These are phyloP conservation scores for Cylloceria caligata DNA, from an alignment of 2,888 invertebrate genomes.

Conservation along the genomic window DNA sequence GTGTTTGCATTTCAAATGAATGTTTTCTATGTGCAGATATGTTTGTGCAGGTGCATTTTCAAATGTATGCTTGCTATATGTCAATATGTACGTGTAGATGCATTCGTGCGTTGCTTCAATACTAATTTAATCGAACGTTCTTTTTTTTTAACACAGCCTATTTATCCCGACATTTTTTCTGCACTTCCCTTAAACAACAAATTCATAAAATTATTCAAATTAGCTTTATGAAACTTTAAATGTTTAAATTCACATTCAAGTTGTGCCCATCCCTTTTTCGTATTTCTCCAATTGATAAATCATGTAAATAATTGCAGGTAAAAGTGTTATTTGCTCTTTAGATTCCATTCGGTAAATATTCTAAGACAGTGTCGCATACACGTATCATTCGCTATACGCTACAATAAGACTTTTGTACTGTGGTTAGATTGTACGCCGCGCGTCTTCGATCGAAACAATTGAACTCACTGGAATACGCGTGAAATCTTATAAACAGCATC, in stretches of 20 bases:
- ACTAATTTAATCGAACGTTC: neutral
- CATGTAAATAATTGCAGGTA: too few species aligned
- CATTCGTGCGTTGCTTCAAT: too few species aligned
- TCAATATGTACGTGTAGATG: too few species aligned
- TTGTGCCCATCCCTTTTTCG: conserved; percentile 1
- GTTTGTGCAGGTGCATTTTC: too few species aligned
- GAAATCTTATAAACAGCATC: conserved; percentile 74
- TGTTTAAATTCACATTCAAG: neutral
- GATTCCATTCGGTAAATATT: conserved; percentile 4
- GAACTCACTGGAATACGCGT: conserved; percentile 74
- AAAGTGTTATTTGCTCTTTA: too few species aligned
- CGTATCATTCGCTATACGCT: neutral
- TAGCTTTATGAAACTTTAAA: too few species aligned
- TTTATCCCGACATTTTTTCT: too few species aligned
- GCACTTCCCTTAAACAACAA: too few species aligned
- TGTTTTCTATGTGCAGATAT: too few species aligned
- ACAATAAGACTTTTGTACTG: neutral
- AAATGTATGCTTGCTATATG: too few species aligned
- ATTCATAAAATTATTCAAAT: too few species aligned
- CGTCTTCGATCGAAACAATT: conserved; percentile 41
- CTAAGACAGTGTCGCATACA: neutral
- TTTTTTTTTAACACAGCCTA: neutral
- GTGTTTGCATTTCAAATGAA: too few species aligned
- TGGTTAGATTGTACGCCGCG: neutral
- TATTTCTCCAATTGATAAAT: neutral